Evolutionary conservation across 2,888 invertebrate species (phyloP).

Genomic region (Aricia artaxerxes): DNA sequence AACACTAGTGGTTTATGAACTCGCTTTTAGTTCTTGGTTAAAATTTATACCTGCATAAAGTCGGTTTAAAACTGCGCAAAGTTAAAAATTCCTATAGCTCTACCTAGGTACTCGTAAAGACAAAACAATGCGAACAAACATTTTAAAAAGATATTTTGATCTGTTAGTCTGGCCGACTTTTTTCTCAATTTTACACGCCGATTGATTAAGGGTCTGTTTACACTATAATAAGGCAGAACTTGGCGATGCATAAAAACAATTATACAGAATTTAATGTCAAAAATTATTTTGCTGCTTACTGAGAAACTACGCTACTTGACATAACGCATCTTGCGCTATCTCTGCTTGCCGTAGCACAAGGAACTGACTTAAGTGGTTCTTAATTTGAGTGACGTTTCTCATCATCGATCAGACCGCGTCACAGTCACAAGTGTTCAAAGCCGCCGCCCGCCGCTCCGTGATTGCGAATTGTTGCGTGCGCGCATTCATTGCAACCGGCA

Average conservation of each 20-base stretch:
- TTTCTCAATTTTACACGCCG: too few relatives aligned
- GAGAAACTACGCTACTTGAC: too few relatives aligned
- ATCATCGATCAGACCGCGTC: neutral
- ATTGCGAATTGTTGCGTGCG: neutral
- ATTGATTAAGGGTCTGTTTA: too few relatives aligned
- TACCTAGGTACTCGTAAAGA: neutral
- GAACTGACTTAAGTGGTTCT: neutral
- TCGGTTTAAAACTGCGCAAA: neutral
- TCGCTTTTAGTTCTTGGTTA: slow-evolving; percentile 8
- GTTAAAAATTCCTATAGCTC: neutral
- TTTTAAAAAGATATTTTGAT: too few relatives aligned
- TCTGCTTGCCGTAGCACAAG: neutral
- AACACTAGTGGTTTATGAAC: neutral
- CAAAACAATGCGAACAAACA: neutral
- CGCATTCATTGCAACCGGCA: neutral
- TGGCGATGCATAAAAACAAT: too few relatives aligned
- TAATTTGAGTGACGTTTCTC: neutral
- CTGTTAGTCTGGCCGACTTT: too few relatives aligned
- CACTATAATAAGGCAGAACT: too few relatives aligned
- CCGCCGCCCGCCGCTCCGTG: neutral
- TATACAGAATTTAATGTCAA: too few relatives aligned
- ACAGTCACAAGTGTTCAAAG: neutral
- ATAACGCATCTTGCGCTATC: neutral
- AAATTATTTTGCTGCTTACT: too few relatives aligned
- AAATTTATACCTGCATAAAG: slow-evolving; percentile 1